These are phyloP conservation scores for Punctoribates punctum DNA, from an alignment of 2,888 invertebrate species.

Conservation along the genomic window DNA sequence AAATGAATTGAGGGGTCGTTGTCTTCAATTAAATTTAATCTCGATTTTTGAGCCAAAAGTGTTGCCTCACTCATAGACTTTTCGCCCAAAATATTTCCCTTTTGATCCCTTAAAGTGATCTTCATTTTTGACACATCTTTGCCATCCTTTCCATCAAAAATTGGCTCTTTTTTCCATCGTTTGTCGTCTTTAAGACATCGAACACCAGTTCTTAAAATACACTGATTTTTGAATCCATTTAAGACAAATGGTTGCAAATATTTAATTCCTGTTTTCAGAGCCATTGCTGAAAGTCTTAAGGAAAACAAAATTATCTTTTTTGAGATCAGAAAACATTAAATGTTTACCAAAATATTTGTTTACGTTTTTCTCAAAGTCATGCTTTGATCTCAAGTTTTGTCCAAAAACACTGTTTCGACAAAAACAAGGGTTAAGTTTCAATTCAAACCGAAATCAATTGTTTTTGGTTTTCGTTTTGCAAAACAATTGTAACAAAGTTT, in stretches of 20 bases:
- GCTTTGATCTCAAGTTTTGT: no score
- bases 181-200: background rate
- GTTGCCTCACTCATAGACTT: constrained; percentile 27
- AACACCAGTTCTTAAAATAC: background rate
- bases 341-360: no score
- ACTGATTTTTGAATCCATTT: background rate
- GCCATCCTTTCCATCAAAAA: background rate
- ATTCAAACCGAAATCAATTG: no score
- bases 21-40: constrained; percentile 27
- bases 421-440: no score
- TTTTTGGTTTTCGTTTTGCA: no score
- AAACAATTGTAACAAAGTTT: no score
- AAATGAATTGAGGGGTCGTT: background rate
- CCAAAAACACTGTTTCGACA: no score
- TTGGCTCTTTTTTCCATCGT: background rate
- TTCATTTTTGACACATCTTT: background rate
- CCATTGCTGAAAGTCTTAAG: background rate
- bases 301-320: no score
- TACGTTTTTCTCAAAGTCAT: no score
- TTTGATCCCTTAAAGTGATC: constrained; percentile 26
- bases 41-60: constrained; percentile 36
- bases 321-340: no score
- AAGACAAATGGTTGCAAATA: background rate
- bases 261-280: background rate
- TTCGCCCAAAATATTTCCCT: constrained; percentile 30